These are phyloP conservation scores for Lepidonotus clava DNA, from an alignment of 2,888 invertebrate genomes.

Conservation along the genomic window DNA sequence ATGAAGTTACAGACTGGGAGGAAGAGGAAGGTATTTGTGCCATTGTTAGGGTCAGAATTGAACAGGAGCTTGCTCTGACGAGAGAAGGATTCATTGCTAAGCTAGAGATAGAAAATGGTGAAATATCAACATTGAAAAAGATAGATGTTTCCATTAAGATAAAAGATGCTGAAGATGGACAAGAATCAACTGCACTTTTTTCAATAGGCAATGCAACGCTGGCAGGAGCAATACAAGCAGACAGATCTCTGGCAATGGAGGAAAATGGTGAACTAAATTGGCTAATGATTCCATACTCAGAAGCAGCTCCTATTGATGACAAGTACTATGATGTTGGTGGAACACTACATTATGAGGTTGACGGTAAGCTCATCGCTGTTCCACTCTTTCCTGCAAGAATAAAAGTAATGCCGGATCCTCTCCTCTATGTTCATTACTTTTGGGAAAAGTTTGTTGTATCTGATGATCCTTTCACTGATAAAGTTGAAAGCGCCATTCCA, in stretches of 20 bases:
- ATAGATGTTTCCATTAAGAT: constrained; percentile 60
- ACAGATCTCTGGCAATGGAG: too few relatives aligned
- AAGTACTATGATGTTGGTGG: constrained; percentile 68
- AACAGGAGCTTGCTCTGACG: constrained; percentile 66
- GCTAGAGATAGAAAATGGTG: constrained; percentile 67
- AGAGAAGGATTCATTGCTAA: constrained; percentile 66
- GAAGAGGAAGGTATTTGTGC: constrained; percentile 66
- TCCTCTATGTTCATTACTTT: constrained; percentile 68
- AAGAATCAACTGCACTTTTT: constrained; percentile 60
- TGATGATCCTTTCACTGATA: constrained; percentile 68
- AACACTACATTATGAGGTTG: constrained; percentile 66
- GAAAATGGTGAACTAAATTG: constrained; percentile 64
- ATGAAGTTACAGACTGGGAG: not conserved
- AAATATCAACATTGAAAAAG: constrained; percentile 60
- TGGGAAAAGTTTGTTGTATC: constrained; percentile 68
- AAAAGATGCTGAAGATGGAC: constrained; percentile 61
- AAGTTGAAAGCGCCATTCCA: constrained; percentile 66
- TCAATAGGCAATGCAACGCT: constrained; percentile 18
- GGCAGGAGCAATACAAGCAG: too few relatives aligned
- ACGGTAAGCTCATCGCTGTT: constrained; percentile 65
- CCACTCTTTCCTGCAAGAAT: constrained; percentile 69
- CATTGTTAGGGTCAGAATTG: constrained; percentile 65
- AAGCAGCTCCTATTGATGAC: constrained; percentile 66
- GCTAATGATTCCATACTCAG: constrained; percentile 69
- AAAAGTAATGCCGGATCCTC: constrained; percentile 69